phyloP scores from a whole-genome alignment of 2,888 invertebrate genomes.

The Mycogona germanica region DNA sequence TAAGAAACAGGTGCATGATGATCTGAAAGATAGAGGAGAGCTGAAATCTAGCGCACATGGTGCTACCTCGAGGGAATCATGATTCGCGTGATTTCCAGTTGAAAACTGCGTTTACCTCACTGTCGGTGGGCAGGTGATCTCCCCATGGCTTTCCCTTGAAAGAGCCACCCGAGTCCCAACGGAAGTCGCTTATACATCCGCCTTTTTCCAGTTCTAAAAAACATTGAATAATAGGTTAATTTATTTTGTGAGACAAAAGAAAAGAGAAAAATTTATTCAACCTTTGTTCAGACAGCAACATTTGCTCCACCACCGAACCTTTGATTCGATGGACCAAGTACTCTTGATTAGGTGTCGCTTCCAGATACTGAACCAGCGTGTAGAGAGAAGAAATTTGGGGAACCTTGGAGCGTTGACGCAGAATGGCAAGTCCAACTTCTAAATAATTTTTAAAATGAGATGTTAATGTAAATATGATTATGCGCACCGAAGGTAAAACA shows the following conservation, averaged over 20 bases:
- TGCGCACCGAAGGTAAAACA: neutral
- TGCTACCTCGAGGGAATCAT: conserved; percentile 15
- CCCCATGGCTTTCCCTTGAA: conserved; percentile 66
- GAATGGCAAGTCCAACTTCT: conserved; percentile 28
- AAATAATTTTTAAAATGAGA: neutral
- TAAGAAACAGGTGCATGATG: conserved; percentile 68
- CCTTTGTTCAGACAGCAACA: neutral
- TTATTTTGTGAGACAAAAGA: too few relatives aligned
- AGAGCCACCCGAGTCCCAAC: conserved; percentile 70
- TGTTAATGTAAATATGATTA: neutral
- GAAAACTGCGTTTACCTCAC: conserved; percentile 45
- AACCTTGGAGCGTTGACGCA: conserved; percentile 50
- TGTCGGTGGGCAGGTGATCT: conserved; percentile 71
- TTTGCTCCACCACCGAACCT: conserved; percentile 29
- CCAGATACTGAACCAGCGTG: conserved; percentile 62
- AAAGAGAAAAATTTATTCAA: neutral
- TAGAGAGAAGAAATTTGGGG: conserved; percentile 45
- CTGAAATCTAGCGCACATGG: too few relatives aligned
- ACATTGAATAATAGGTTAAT: conserved; percentile 14
- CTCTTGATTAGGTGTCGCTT: conserved; percentile 69
- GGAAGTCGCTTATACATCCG: conserved; percentile 76
- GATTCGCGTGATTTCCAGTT: neutral
- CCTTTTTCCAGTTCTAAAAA: conserved; percentile 58
- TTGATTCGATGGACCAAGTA: conserved; percentile 67
- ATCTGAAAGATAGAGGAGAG: conserved; percentile 49